Base-by-base conservation (phyloP, 2,888 invertebrate genomes). In the Cephus nigrinus region DNA sequence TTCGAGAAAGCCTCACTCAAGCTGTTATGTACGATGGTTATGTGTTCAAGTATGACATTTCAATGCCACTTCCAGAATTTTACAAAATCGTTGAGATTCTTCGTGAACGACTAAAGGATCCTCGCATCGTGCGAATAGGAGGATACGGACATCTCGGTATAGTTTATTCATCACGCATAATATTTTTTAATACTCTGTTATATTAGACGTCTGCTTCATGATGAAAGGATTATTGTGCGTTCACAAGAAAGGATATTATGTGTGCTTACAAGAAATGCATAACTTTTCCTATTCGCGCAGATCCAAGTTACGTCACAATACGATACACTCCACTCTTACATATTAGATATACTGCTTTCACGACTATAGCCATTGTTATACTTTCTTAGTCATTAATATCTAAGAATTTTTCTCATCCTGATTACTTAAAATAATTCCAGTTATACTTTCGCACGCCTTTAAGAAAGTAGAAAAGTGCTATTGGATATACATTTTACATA, bases 111-210 rank as follows among this genome's bases (percentile, higher is more conserved):
- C 91, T 98, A 75, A 95, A 94, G 0, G 92, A 93, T 30, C 92
- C 93, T 79, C 86, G 89, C n/a, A 94, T 95, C 11, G 91, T 93
- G 0, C 92, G 94, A 82, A 94, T 97, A 82, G 94, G 94, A 83
- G 99, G 98, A 15, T 99, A 98, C 90, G 99, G 99, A 3, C 99
- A 99, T 92, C 92, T 99, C 81, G 99, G 99, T 96, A 92, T 90
- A 92, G 89, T 76, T 55, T 32, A 23, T 55, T 55, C 55, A 23
- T 23, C 23, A 55, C 9, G 23, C 23, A 55, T 55, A 55, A 55
- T 55, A 55, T 55, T 55, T 23, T 23, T 55, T 55, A 55, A 23
- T 55, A 55, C 5, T 9, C 23, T 55, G 23, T 9, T 23, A 55
- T 23, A 55, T 23, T 55, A 55, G 55, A 23, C 23, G 23, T 23